phyloP scores from a whole-genome alignment of 1,140 invertebrate species.

The Akabosia matsudoensis region DNA sequence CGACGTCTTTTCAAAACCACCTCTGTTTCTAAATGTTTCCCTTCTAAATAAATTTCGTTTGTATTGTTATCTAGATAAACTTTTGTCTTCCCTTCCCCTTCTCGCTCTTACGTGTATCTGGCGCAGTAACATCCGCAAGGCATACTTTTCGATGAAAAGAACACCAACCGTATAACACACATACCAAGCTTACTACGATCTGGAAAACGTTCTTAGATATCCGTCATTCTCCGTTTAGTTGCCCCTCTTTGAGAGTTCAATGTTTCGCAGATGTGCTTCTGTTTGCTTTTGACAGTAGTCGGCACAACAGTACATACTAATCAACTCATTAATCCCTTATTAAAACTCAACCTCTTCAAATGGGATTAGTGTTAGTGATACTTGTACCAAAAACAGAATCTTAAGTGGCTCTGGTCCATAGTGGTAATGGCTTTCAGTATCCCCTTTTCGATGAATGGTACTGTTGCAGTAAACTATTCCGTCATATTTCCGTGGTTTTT shows the following conservation, averaged over 20 bases:
- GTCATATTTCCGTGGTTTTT: too few relatives aligned
- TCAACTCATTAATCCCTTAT: slow-evolving; percentile 25
- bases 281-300: not conserved
- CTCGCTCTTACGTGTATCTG: not conserved
- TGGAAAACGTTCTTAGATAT: not conserved
- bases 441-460: not conserved
- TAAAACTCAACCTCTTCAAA: slow-evolving; percentile 5
- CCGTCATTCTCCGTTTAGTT: not conserved
- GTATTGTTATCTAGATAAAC: slow-evolving; percentile 10
- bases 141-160: not conserved
- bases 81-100: slow-evolving; percentile 1
- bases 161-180: not conserved
- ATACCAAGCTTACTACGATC: not conserved
- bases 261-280: slow-evolving; percentile 12
- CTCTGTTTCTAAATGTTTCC: not conserved
- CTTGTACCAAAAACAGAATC: not conserved
- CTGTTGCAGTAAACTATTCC: too few relatives aligned
- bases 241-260: not conserved
- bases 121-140: not conserved
- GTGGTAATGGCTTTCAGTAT: not conserved
- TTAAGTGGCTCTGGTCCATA: not conserved
- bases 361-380: not conserved
- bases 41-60: slow-evolving; percentile 3
- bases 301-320: not conserved
- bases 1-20: too few relatives aligned